phyloP scores from a whole-genome alignment of 2,888 invertebrate genomes.

The Pseudococcus viburni region DNA sequence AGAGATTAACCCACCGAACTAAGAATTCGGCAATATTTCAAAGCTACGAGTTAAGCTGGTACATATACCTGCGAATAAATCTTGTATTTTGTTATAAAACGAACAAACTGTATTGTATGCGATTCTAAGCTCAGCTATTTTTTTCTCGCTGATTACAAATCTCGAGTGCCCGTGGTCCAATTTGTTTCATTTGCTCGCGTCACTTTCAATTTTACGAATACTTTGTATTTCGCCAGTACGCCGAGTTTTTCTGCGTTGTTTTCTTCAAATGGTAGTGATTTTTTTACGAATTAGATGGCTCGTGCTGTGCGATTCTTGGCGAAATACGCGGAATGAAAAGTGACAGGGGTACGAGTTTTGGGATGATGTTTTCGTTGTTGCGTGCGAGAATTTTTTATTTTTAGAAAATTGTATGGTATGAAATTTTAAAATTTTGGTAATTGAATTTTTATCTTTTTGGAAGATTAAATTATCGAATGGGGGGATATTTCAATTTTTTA shows the following conservation, averaged over 20 bases:
- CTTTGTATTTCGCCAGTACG: neutral
- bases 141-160: slow-evolving; percentile 15
- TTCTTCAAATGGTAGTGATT: neutral
- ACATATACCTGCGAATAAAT: slow-evolving; percentile 12
- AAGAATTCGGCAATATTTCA: slow-evolving; percentile 43
- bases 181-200: slow-evolving; percentile 27
- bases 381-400: too few relatives aligned
- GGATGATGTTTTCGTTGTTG: neutral
- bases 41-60: neutral
- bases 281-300: neutral
- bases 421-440: too few relatives aligned
- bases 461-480: too few relatives aligned
- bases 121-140: slow-evolving; percentile 23
- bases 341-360: neutral
- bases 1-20: neutral
- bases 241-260: neutral
- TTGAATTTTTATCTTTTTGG: too few relatives aligned
- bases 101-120: slow-evolving; percentile 1
- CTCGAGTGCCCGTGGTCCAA: slow-evolving; percentile 22
- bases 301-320: neutral
- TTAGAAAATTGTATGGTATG: too few relatives aligned
- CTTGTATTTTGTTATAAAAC: slow-evolving; percentile 4
- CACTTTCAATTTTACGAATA: slow-evolving; percentile 31
- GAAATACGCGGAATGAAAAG: neutral
- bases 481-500: too few relatives aligned